These are phyloP conservation scores for Odontomachus brunneus DNA, from an alignment of 1,140 invertebrate species.

Conservation along the genomic window DNA sequence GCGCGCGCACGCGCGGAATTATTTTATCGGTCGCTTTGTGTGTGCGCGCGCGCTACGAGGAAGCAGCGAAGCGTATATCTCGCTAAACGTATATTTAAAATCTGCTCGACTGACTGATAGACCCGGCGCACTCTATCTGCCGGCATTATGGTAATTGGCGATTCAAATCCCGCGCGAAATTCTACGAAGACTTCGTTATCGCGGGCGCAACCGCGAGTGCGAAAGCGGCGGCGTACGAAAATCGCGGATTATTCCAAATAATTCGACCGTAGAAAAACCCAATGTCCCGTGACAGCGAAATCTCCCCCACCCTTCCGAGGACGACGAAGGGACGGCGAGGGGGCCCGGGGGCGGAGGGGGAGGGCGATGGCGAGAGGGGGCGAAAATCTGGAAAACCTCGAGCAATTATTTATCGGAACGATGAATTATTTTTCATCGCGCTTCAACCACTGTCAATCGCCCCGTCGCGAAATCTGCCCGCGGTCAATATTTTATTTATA, in stretches of 20 bases:
- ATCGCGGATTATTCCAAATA: conserved; percentile 57
- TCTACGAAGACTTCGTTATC: conserved; percentile 59
- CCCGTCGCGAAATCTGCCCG: conserved; percentile 45
- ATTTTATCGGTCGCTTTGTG: neutral
- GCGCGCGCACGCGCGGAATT: neutral
- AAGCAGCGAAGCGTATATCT: conserved; percentile 23
- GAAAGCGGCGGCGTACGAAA: conserved; percentile 28
- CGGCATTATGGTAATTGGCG: conserved; percentile 56
- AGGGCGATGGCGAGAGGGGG: no score
- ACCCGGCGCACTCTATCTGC: conserved; percentile 48
- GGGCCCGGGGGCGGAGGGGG: no score
- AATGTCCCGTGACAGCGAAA: conserved; percentile 49
- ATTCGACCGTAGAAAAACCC: conserved; percentile 59
- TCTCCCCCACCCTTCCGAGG: neutral
- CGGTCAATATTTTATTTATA: conserved; percentile 60
- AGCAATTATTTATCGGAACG: conserved; percentile 59
- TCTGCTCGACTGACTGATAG: conserved; percentile 57
- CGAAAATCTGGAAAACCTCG: conserved; percentile 41
- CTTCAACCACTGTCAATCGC: conserved; percentile 55
- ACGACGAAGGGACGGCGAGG: no score
- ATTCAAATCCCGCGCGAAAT: conserved; percentile 58
- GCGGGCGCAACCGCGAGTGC: conserved; percentile 24
- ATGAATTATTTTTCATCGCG: conserved; percentile 56
- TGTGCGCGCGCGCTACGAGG: neutral
- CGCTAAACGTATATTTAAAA: conserved; percentile 56